Evolutionary conservation across 2,888 invertebrate genomes (phyloP).

Genomic region (Diaphora mendica): DNA sequence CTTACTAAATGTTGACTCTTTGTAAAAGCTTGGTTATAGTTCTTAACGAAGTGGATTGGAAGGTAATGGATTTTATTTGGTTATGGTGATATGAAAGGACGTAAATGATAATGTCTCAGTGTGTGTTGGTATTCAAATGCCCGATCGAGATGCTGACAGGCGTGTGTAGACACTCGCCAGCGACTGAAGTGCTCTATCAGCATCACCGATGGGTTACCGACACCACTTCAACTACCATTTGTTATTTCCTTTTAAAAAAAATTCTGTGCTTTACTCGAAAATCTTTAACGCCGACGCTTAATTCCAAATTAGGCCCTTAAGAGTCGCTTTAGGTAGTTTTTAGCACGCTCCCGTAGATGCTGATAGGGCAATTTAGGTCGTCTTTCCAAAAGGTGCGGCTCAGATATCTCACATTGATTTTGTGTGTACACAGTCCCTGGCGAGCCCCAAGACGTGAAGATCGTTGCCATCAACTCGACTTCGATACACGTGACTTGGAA

Average conservation of each 20-base stretch:
- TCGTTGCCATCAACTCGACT: slow-evolving; percentile 97
- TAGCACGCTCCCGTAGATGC: slow-evolving; percentile 85
- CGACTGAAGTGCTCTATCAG: slow-evolving; percentile 84
- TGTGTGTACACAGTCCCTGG: slow-evolving; percentile 95
- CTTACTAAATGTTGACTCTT: slow-evolving; percentile 84
- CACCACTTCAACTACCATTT: slow-evolving; percentile 68
- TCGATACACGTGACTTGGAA: slow-evolving; percentile 98
- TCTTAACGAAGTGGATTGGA: slow-evolving; percentile 85
- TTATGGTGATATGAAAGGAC: slow-evolving; percentile 84
- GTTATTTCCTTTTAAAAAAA: slow-evolving; percentile 38
- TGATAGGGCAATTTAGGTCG: slow-evolving; percentile 86
- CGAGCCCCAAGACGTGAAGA: slow-evolving; percentile 97
- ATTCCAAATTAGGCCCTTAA: slow-evolving; percentile 71
- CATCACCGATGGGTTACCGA: slow-evolving; percentile 81
- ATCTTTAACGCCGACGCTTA: slow-evolving; percentile 69
- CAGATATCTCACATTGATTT: slow-evolving; percentile 58
- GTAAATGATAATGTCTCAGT: slow-evolving; percentile 80
- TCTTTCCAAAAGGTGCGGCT: slow-evolving; percentile 56
- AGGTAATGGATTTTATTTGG: slow-evolving; percentile 85
- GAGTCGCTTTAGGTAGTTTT: slow-evolving; percentile 77
- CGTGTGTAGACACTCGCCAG: slow-evolving; percentile 70
- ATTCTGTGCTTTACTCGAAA: slow-evolving; percentile 63
- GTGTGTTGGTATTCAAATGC: slow-evolving; percentile 92
- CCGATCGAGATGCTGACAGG: slow-evolving; percentile 86
- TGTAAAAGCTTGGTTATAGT: slow-evolving; percentile 85